These are phyloP conservation scores for Rhinogobius similis DNA, from an alignment of 2,113 vertebrate genomes.

Conservation along the genomic window DNA sequence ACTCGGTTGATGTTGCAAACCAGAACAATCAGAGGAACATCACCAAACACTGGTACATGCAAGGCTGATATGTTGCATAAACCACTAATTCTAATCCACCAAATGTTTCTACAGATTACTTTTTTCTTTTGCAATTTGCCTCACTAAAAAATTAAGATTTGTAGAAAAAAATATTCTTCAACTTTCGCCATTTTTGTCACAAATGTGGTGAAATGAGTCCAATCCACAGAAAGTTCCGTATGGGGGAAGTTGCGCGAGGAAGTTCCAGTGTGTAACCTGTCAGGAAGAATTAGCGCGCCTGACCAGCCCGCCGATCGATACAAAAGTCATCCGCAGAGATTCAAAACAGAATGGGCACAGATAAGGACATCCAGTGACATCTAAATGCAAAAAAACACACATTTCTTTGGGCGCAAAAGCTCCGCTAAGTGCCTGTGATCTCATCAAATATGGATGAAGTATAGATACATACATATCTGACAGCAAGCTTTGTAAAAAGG, in stretches of 20 bases:
- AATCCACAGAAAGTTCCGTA: neutral
- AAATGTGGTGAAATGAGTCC: conserved; percentile 3
- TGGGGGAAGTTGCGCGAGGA: neutral
- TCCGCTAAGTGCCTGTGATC: conserved; percentile 39
- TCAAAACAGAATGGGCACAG: conserved; percentile 36
- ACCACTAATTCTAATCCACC: no score
- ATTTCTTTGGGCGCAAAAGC: conserved; percentile 30
- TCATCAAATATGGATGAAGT: conserved; percentile 56
- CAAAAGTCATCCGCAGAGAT: conserved; percentile 19
- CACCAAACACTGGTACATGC: no score
- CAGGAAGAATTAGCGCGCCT: conserved; percentile 10
- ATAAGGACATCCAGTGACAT: conserved; percentile 42
- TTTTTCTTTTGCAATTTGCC: no score
- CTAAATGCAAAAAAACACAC: conserved; percentile 21
- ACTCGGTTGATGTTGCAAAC: no score
- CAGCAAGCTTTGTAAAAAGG: conserved; percentile 41
- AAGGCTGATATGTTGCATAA: no score
- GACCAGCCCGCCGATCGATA: conserved; percentile 15
- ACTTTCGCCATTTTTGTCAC: neutral
- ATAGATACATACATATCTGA: conserved; percentile 17
- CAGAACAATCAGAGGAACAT: no score
- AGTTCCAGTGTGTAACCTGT: neutral
- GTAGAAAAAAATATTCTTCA: no score
- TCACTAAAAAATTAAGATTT: no score
- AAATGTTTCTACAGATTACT: no score